Evolutionary conservation across 2,797 vertebrate species (phyloP).

Genomic region (Mormyrops attenuatus): DNA sequence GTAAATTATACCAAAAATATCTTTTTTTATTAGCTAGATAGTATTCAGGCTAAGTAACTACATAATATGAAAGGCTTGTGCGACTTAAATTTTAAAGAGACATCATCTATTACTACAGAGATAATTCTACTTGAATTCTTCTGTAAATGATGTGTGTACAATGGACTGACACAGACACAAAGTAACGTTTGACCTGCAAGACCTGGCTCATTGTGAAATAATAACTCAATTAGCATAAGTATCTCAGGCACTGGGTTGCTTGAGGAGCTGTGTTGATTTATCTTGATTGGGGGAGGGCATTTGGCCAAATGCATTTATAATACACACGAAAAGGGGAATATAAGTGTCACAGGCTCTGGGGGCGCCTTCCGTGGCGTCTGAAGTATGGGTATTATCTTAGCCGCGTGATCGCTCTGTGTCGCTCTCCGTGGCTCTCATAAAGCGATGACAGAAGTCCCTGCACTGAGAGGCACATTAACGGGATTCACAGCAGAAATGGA

Average conservation of each 20-base stretch:
- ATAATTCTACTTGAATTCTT: neutral
- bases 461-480: neutral
- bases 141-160: neutral
- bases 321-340: neutral
- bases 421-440: neutral
- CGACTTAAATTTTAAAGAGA: neutral
- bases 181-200: neutral
- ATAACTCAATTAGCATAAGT: constrained; percentile 9
- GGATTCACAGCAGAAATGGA: neutral
- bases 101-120: neutral
- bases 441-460: neutral
- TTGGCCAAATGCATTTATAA: constrained; percentile 5
- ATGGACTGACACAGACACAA: neutral
- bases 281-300: constrained; percentile 6
- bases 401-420: neutral
- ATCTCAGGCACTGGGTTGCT: neutral
- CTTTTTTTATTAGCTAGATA: neutral
- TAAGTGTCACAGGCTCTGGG: neutral
- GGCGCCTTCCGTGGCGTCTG: neutral
- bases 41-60: neutral
- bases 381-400: neutral
- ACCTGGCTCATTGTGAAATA: constrained; percentile 7
- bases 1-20: neutral
- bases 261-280: constrained; percentile 9
- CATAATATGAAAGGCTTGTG: neutral